Evolutionary conservation across 2,888 invertebrate genomes (phyloP).

Genomic region (Drosophila fungiperda): DNA sequence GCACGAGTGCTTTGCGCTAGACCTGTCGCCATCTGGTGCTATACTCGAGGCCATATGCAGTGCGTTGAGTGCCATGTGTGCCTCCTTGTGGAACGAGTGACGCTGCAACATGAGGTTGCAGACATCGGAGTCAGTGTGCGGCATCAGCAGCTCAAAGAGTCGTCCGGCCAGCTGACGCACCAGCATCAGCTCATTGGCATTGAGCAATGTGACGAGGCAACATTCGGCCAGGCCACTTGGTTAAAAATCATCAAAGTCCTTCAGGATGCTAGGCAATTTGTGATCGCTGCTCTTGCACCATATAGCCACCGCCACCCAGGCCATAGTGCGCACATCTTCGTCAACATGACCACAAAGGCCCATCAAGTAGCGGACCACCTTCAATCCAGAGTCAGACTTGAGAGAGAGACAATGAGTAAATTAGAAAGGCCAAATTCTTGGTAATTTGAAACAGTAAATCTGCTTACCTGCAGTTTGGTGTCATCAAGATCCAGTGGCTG

Average conservation of each 20-base stretch:
- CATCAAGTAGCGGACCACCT: constrained; percentile 78
- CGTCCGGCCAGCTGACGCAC: constrained; percentile 82
- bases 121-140: constrained; percentile 20
- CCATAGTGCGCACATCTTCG: constrained; percentile 79
- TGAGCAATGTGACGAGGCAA: constrained; percentile 82
- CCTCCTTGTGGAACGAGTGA: constrained; percentile 60
- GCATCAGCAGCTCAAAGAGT: constrained; percentile 74
- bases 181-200: constrained; percentile 76
- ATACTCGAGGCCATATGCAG: constrained; percentile 1
- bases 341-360: constrained; percentile 82
- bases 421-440: background rate
- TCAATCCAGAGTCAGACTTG: constrained; percentile 34
- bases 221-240: constrained; percentile 84
- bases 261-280: constrained; percentile 44
- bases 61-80: constrained; percentile 21
- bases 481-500: constrained; percentile 39
- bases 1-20: constrained; percentile 48
- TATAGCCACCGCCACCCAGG: constrained; percentile 81
- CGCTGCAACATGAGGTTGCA: constrained; percentile 50
- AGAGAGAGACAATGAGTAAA: background rate
- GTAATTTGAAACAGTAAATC: too few species aligned
- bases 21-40: background rate
- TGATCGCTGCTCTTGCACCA: constrained; percentile 25
- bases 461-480: constrained; percentile 38
- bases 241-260: constrained; percentile 71